phyloP scores from a whole-genome alignment of 53 echinoderm and acorn worm species.

The Pentamera pediparva region DNA sequence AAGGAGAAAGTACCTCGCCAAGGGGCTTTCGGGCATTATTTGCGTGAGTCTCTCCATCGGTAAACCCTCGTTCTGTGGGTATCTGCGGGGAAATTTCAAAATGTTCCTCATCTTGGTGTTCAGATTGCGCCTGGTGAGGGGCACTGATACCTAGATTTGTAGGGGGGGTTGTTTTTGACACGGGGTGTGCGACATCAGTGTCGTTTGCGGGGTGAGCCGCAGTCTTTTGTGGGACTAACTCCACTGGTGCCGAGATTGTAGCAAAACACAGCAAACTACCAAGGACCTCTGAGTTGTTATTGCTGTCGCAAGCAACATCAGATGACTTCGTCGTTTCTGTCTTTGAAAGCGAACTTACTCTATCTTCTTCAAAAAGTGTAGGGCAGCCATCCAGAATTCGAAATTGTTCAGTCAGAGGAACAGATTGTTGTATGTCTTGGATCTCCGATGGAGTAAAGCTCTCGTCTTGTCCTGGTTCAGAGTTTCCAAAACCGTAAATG shows the following conservation, averaged over 20 bases:
- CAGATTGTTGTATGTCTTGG: too few species aligned
- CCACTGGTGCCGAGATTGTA: conserved; percentile 5
- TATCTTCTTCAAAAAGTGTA: not conserved
- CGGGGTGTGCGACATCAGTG: too few species aligned
- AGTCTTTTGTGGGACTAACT: not conserved
- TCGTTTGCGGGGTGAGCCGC: too few species aligned
- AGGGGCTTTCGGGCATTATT: too few species aligned
- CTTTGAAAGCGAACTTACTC: conserved; percentile 1
- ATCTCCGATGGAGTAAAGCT: too few species aligned
- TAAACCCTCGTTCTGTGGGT: not conserved
- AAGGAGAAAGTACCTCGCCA: too few species aligned
- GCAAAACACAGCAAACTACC: conserved; percentile 6
- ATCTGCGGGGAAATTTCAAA: conserved; percentile 28
- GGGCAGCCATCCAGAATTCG: too few species aligned
- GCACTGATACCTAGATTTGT: not conserved
- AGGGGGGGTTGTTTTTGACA: too few species aligned
- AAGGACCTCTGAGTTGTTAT: conserved; percentile 6
- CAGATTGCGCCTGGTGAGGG: too few species aligned
- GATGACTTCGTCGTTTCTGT: conserved; percentile 16
- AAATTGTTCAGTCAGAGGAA: too few species aligned
- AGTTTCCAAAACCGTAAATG: too few species aligned
- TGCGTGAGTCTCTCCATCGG: conserved; percentile 7
- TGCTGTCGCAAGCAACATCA: conserved; percentile 17
- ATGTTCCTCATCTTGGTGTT: conserved; percentile 25
- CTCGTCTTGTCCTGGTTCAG: too few species aligned